Conservation (phyloP, 2,113 vertebrate species). For the Callospermophilus lateralis region DNA sequence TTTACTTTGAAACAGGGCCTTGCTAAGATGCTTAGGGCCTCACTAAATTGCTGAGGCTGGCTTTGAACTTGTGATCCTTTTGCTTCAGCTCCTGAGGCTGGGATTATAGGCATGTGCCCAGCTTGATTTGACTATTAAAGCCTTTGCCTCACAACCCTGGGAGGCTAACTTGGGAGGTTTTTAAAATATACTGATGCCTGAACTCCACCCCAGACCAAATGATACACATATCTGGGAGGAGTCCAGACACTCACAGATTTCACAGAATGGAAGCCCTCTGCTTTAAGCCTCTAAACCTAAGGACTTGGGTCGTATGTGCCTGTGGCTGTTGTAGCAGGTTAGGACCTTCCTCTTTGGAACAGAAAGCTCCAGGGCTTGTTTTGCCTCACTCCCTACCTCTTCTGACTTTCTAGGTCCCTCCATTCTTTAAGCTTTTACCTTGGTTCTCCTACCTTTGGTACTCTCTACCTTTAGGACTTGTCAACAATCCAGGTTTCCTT, state of each 20-base stretch:
- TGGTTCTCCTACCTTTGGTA: background rate
- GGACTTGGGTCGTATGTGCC: background rate
- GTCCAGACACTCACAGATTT: background rate
- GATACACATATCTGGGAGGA: background rate
- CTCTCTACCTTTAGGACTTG: background rate
- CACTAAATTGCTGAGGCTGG: too few species aligned
- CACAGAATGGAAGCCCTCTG: background rate
- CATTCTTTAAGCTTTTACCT: background rate
- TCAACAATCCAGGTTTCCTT: background rate
- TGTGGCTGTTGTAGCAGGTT: background rate
- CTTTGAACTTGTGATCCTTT: too few species aligned
- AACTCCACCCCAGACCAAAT: background rate
- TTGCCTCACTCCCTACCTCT: background rate
- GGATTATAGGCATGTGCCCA: too few species aligned
- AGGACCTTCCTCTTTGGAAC: background rate
- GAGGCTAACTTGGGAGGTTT: background rate
- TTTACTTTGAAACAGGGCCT: too few species aligned
- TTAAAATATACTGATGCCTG: background rate
- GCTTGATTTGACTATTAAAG: background rate
- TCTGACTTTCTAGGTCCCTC: background rate
- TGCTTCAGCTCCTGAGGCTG: too few species aligned
- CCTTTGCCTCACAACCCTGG: background rate
- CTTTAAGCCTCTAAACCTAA: background rate
- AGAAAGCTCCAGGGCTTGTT: background rate
- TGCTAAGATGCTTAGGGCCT: too few species aligned